Conservation (phyloP, 2,797 vertebrate genomes). For the Rhinichthys osculus region DNA sequence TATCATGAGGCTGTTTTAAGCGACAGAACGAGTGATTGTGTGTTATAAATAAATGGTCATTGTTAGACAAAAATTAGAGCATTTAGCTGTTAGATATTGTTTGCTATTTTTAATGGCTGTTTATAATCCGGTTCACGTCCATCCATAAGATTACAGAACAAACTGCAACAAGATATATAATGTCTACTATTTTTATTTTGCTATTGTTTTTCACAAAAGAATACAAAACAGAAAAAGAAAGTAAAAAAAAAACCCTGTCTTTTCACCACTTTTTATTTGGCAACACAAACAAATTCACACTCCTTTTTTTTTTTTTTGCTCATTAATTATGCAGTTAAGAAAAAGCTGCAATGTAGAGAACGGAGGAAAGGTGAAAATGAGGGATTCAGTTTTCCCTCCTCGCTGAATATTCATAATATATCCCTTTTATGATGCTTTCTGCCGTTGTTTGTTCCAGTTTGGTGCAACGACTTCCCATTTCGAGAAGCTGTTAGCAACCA, state of each 20-base stretch:
- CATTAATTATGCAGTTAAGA: slow-evolving; percentile 91
- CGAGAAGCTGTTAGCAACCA: slow-evolving; percentile 76
- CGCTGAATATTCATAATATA: slow-evolving; percentile 90
- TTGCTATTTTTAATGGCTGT: neutral
- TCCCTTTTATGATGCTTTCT: slow-evolving; percentile 82
- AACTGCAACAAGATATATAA: neutral
- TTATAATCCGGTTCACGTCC: neutral
- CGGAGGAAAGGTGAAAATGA: slow-evolving; percentile 88
- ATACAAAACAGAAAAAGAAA: slow-evolving; percentile 63
- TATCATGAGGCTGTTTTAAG: neutral
- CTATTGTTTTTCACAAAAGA: slow-evolving; percentile 60
- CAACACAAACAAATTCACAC: slow-evolving; percentile 83
- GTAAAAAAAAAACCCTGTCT: slow-evolving; percentile 57
- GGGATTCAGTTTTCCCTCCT: slow-evolving; percentile 75
- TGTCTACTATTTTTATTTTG: slow-evolving; percentile 44
- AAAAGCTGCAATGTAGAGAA: slow-evolving; percentile 84
- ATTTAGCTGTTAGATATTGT: slow-evolving; percentile 6
- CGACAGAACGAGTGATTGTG: neutral
- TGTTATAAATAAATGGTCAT: neutral
- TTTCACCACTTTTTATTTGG: slow-evolving; percentile 76
- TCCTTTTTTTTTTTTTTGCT: slow-evolving; percentile 71
- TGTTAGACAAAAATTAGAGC: neutral
- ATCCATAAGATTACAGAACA: neutral
- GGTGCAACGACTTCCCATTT: slow-evolving; percentile 79
- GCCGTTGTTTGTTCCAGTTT: slow-evolving; percentile 86